These are phyloP conservation scores for Ophioninae sp. DNA, from an alignment of 2,888 invertebrate species.

Conservation along the genomic window DNA sequence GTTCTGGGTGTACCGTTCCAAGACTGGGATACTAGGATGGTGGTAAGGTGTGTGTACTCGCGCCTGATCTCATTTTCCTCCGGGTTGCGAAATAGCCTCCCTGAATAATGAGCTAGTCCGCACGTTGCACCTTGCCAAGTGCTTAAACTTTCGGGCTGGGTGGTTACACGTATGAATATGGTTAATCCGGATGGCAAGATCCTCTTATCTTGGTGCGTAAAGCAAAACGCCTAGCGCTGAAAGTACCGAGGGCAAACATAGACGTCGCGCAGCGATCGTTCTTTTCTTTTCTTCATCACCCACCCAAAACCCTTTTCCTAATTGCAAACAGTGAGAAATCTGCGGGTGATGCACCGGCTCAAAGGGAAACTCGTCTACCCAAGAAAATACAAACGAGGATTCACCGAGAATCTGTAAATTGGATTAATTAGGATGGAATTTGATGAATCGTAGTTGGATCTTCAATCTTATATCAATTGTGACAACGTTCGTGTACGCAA, in stretches of 20 bases:
- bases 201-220: conserved; percentile 60
- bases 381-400: too few species aligned
- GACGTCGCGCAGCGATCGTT: conserved; percentile 25
- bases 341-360: too few species aligned
- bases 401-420: too few species aligned
- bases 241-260: conserved; percentile 52
- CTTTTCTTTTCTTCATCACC: neutral
- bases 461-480: too few species aligned
- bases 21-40: conserved; percentile 23
- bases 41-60: conserved; percentile 45
- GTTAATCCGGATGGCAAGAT: conserved; percentile 60
- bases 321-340: neutral
- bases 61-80: conserved; percentile 60
- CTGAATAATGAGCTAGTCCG: conserved; percentile 58
- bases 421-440: too few species aligned
- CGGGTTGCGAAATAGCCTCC: conserved; percentile 52
- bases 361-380: too few species aligned
- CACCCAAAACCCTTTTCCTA: neutral
- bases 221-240: conserved; percentile 56
- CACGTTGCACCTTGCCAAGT: conserved; percentile 61
- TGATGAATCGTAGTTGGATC: too few species aligned
- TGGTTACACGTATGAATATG: conserved; percentile 62
- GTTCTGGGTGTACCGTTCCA: conserved; percentile 4
- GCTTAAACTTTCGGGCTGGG: conserved; percentile 59
- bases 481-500: too few species aligned